A percentile compares a stretch with the other conserved stretches of the same genome.
phyloP scores from a whole-genome alignment of 2,113 vertebrate species.

The Oryzias woworae region DNA sequence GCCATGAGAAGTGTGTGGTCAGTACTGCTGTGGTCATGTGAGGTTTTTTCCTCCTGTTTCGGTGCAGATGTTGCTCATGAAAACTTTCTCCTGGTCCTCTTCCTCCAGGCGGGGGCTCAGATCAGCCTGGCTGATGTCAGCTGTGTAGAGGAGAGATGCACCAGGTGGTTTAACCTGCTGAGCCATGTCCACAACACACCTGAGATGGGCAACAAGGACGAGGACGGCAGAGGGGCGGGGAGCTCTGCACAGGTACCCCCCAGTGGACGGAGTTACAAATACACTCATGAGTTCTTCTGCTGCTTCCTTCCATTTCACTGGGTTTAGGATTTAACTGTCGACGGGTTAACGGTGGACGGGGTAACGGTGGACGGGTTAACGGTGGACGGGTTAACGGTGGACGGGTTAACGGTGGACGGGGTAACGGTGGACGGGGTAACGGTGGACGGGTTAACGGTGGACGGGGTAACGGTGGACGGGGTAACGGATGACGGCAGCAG shows the following conservation, averaged over 20 bases:
- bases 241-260: conserved; percentile 29
- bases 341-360: no score
- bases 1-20: conserved; percentile 89
- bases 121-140: conserved; percentile 91
- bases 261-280: not conserved
- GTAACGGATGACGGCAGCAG: no score
- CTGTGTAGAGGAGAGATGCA: conserved; percentile 83
- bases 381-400: no score
- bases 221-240: conserved; percentile 8
- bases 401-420: no score
- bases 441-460: no score
- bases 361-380: no score
- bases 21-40: conserved; percentile 40
- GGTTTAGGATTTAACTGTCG: no score
- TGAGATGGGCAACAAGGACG: conserved; percentile 77
- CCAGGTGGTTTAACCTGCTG: conserved; percentile 93
- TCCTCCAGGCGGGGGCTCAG: conserved; percentile 88
- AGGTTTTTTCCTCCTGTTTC: not conserved
- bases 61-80: no score
- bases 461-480: no score
- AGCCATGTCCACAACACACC: conserved; percentile 80
- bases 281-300: not conserved
- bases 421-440: no score
- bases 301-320: no score
- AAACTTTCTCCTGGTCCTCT: not conserved